phyloP scores from a whole-genome alignment of 1,140 invertebrate species.

The Nephila pilipes region DNA sequence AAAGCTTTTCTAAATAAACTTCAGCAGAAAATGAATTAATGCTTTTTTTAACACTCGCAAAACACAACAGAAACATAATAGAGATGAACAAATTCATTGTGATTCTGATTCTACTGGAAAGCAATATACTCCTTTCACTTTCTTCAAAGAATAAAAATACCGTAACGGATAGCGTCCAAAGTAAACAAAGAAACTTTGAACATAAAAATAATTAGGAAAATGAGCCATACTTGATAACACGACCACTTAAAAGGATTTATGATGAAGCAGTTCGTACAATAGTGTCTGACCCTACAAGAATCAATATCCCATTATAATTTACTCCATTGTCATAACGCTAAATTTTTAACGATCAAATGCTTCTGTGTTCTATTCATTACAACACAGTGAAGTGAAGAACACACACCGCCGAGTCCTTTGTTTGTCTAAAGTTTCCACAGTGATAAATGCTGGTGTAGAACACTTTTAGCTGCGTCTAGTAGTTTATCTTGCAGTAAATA shows the following conservation, averaged over 20 bases:
- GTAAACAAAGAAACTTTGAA: not conserved
- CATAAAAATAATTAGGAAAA: not conserved
- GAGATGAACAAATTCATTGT: too few relatives aligned
- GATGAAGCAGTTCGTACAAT: not conserved
- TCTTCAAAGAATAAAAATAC: too few relatives aligned
- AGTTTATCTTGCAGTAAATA: not conserved
- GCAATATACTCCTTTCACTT: too few relatives aligned
- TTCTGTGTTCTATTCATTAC: not conserved
- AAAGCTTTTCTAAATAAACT: too few relatives aligned
- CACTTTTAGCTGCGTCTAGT: not conserved
- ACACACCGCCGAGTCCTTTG: not conserved
- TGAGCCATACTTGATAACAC: not conserved
- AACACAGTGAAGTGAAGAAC: not conserved
- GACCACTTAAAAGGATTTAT: not conserved
- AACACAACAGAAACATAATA: too few relatives aligned
- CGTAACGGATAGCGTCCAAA: too few relatives aligned
- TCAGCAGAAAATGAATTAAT: too few relatives aligned
- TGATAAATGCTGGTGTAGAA: not conserved
- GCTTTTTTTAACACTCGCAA: too few relatives aligned
- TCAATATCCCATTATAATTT: not conserved
- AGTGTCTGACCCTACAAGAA: not conserved
- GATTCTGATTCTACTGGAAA: too few relatives aligned
- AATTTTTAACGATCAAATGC: slow-evolving; percentile 13
- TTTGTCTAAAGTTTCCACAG: not conserved
- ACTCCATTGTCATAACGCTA: not conserved